These are phyloP conservation scores for Nannobrachium achirus DNA, from an alignment of 2,113 vertebrate genomes.

Conservation along the genomic window DNA sequence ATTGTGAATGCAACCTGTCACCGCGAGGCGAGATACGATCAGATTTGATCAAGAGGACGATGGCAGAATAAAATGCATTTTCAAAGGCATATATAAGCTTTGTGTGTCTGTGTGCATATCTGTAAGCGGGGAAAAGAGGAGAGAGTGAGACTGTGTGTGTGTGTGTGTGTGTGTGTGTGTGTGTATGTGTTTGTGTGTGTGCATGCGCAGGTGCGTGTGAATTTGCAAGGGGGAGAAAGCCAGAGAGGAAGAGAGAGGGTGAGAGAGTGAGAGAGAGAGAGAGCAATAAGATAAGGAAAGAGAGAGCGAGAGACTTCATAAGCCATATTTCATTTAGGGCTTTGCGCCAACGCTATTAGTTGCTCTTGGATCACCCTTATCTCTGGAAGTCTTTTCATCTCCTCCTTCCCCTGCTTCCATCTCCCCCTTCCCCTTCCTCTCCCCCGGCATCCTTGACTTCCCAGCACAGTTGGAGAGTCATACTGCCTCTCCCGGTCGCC, in stretches of 20 bases:
- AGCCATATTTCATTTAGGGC: conserved; percentile 30
- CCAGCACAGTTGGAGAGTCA: conserved; percentile 42
- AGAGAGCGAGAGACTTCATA: conserved; percentile 22
- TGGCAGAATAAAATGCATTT: conserved; percentile 48
- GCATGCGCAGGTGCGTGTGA: background rate
- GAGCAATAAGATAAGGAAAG: background rate
- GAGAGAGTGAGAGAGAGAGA: conserved; percentile 17
- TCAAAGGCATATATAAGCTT: conserved; percentile 17
- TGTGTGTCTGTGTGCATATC: too few species aligned
- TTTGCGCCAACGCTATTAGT: conserved; percentile 34
- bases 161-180: background rate
- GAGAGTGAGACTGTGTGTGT: conserved; percentile 38
- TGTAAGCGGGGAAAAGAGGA: background rate
- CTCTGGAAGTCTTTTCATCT: conserved; percentile 25
- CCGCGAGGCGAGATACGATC: conserved; percentile 59
- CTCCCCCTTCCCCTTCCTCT: conserved; percentile 15
- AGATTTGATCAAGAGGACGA: conserved; percentile 57
- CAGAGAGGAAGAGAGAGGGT: background rate
- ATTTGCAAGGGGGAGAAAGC: background rate
- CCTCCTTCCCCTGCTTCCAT: conserved; percentile 3
- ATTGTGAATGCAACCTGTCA: conserved; percentile 65
- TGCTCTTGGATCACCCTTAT: conserved; percentile 41
- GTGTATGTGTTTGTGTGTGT: background rate
- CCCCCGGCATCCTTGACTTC: conserved; percentile 18
- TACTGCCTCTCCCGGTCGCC: conserved; percentile 70